Percentiles rank a stretch among this genome's conserved stretches.
phyloP scores from a whole-genome alignment of 2,797 vertebrate species.

The Tadarida brasiliensis region DNA sequence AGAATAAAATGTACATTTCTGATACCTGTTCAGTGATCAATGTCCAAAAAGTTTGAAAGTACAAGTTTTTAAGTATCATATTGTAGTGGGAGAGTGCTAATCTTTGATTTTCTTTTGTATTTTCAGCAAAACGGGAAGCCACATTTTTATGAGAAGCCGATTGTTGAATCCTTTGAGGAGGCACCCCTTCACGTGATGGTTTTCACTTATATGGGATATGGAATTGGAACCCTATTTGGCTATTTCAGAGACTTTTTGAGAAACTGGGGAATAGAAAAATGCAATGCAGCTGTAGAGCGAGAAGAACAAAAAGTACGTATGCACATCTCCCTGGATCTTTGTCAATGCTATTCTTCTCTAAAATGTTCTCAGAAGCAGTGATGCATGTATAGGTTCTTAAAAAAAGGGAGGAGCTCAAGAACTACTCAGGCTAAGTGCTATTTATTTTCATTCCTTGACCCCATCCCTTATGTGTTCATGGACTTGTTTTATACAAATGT shows the following conservation, averaged over 20 bases:
- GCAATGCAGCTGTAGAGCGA: slow-evolving; percentile 92
- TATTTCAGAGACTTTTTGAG: slow-evolving; percentile 96
- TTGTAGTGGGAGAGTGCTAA: slow-evolving; percentile 67
- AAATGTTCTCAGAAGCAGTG: not conserved
- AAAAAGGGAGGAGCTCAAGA: not conserved
- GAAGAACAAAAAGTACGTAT: slow-evolving; percentile 94
- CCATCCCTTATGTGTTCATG: not conserved
- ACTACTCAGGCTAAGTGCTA: not conserved
- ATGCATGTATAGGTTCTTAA: not conserved
- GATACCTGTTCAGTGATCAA: not conserved
- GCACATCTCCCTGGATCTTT: slow-evolving; percentile 7
- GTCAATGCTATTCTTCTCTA: not conserved
- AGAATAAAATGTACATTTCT: slow-evolving; percentile 51
- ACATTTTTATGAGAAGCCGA: slow-evolving; percentile 85
- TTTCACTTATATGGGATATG: slow-evolving; percentile 95
- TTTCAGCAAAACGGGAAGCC: slow-evolving; percentile 91
- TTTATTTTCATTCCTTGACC: not conserved
- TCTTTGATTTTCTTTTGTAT: slow-evolving; percentile 77
- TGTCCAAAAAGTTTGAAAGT: slow-evolving; percentile 10
- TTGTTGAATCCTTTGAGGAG: slow-evolving; percentile 92
- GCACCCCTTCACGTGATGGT: slow-evolving; percentile 94
- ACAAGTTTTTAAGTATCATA: not conserved
- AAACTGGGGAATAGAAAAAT: slow-evolving; percentile 94
- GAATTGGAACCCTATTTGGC: slow-evolving; percentile 94
- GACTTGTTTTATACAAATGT: not conserved